Evolutionary conservation across 2,888 invertebrate genomes (phyloP).

Genomic region (Crossocerus cetratus): DNA sequence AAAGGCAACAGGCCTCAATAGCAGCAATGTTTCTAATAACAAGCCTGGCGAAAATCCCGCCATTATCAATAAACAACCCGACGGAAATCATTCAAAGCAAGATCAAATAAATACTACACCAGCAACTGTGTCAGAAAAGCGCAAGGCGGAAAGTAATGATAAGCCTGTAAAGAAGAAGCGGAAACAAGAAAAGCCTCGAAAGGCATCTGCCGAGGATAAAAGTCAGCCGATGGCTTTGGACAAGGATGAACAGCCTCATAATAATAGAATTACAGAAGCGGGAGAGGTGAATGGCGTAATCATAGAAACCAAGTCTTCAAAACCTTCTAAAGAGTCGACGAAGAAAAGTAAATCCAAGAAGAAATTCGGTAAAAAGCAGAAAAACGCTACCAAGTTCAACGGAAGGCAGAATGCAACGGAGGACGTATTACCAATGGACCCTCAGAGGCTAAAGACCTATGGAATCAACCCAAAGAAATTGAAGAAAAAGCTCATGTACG

Average conservation of each 20-base stretch:
- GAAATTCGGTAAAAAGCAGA: conserved; percentile 12
- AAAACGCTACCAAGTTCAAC: conserved; percentile 32
- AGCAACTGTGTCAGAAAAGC: background rate
- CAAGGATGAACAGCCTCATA: background rate
- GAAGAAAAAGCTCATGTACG: conserved; percentile 86
- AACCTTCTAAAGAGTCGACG: background rate
- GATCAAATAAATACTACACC: background rate
- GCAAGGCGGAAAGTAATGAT: background rate
- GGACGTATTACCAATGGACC: conserved; percentile 76
- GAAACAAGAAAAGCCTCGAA: conserved; percentile 29
- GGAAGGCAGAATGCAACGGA: conserved; percentile 23
- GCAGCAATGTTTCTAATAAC: too few species aligned
- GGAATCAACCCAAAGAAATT: conserved; percentile 95
- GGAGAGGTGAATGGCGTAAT: background rate
- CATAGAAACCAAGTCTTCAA: background rate
- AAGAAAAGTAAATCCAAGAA: conserved; percentile 33
- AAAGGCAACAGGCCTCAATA: conserved; percentile 56
- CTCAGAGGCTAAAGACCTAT: conserved; percentile 92
- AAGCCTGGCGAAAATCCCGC: too few species aligned
- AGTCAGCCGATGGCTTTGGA: background rate
- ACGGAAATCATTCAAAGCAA: conserved; percentile 18
- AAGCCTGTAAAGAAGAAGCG: conserved; percentile 47
- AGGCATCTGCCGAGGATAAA: background rate
- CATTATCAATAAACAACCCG: background rate
- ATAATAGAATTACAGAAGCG: background rate